These are phyloP conservation scores for Triops cancriformis DNA, from an alignment of 1,140 invertebrate genomes.

Conservation along the genomic window DNA sequence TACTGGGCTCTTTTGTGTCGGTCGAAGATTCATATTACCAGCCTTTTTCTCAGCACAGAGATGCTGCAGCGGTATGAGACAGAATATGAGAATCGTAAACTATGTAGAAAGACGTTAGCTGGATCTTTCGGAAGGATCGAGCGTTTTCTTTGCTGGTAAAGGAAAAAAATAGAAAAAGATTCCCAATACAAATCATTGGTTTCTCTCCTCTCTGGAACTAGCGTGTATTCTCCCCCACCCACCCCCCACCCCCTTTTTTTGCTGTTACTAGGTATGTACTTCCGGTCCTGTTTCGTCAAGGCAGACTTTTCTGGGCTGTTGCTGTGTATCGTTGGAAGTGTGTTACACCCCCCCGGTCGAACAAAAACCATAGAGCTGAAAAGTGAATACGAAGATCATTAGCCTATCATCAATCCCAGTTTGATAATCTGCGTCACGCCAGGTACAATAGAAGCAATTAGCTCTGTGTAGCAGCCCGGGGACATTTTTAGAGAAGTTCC, in stretches of 20 bases:
- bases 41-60: not conserved
- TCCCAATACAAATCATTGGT: not conserved
- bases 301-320: not conserved
- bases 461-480: not conserved
- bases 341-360: too few species aligned
- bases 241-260: not conserved
- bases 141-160: not conserved
- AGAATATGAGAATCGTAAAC: not conserved
- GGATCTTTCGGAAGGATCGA: not conserved
- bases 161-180: not conserved
- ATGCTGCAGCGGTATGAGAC: not conserved
- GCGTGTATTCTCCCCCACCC: not conserved
- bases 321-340: not conserved
- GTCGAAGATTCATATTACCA: not conserved
- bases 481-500: not conserved
- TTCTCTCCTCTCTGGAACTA: not conserved
- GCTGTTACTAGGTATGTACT: not conserved
- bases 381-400: not conserved
- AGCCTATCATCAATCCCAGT: not conserved
- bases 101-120: not conserved
- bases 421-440: not conserved
- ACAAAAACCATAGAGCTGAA: not conserved
- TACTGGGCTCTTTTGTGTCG: not conserved
- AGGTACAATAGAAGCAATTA: not conserved
- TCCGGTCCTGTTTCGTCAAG: not conserved